Evolutionary conservation across 2,113 vertebrate species (phyloP), one percentile per base, ranked within the genome.

Genomic region (Cettia cetti): DNA sequence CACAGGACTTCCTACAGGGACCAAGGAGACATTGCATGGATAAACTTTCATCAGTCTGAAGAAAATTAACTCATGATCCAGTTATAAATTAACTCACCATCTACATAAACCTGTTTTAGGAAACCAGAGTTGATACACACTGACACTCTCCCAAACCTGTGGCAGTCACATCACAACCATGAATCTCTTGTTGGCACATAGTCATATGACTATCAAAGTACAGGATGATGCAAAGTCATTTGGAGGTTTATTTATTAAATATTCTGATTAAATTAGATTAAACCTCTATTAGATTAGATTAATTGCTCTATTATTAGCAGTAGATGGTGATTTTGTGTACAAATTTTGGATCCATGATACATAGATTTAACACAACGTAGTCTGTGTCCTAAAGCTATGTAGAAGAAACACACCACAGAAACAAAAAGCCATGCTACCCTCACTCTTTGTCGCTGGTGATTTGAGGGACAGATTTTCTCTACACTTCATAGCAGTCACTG

Each of bases 361-460:
- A 12, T 8, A 54, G 13, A 35, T 30, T 17, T 61, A 74, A 59
- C 19, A 30, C 30, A 74, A 47, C 0, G 0, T 9, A 40, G 13
- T n/a, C 42, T 52, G 13, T 4, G 1, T 68, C 57, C 52, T 71
- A 44, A 68, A 57, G n/a, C 13, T 59, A 50, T 42, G 30, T 2
- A 89, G 50, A 78, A 39, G 24, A 85, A 57, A 71, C 6, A 56
- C 23, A n/a, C 3, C n/a, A 35, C 8, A 81, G 40, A 84, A 83
- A 52, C n/a, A 61, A 91, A 82, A 75, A 79, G n/a, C 31, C 39
- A 40, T 2, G 0, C 19, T 57, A 26, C 7, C 24, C 12, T 72
- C 42, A 49, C 13, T 89, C 53, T 61, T 91, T 89, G 47, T 18
- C 78, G 45, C 12, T 53, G 49, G 40, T 1, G 5, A 89, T 50